Evolutionary conservation across 2,113 vertebrate genomes (phyloP).

Genomic region (Penelope pileata): DNA sequence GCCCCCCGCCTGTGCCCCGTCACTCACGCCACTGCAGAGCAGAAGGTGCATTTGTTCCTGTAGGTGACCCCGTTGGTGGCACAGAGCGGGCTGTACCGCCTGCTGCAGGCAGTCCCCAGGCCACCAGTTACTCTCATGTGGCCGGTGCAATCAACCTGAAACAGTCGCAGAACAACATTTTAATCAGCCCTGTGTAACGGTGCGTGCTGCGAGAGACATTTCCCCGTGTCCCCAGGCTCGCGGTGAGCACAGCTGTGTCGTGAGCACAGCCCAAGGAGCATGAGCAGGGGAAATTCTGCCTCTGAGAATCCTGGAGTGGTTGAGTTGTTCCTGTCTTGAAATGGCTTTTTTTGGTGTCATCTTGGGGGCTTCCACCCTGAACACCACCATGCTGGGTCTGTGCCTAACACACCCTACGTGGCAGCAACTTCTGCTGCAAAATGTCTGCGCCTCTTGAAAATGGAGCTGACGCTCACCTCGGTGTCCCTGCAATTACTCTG

Average conservation of each 20-base stretch:
- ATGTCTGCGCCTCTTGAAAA: not conserved
- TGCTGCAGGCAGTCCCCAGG: accelerated
- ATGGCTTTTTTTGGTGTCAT: not conserved
- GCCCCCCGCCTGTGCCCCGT: not conserved
- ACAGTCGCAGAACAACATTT: not conserved
- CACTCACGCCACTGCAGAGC: conserved; percentile 66
- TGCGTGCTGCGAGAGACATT: not conserved
- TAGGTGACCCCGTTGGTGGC: conserved; percentile 71
- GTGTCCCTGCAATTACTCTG: conserved; percentile 11
- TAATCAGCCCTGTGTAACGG: not conserved
- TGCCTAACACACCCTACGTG: not conserved
- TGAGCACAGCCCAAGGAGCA: not conserved
- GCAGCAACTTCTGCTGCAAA: not conserved
- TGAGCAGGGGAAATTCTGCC: not conserved
- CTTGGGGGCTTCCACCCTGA: not conserved
- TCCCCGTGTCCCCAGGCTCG: not conserved
- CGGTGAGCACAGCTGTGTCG: not conserved
- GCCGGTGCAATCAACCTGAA: not conserved
- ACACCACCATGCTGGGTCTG: not conserved
- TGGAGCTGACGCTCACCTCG: not conserved
- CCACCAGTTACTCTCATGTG: not conserved
- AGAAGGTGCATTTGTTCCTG: conserved; percentile 50
- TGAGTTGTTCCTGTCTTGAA: not conserved
- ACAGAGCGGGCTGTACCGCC: conserved; percentile 41
- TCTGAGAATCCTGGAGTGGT: not conserved